These are phyloP conservation scores for Loxodonta africana DNA, from an alignment of 2,113 vertebrate genomes.

Conservation along the genomic window DNA sequence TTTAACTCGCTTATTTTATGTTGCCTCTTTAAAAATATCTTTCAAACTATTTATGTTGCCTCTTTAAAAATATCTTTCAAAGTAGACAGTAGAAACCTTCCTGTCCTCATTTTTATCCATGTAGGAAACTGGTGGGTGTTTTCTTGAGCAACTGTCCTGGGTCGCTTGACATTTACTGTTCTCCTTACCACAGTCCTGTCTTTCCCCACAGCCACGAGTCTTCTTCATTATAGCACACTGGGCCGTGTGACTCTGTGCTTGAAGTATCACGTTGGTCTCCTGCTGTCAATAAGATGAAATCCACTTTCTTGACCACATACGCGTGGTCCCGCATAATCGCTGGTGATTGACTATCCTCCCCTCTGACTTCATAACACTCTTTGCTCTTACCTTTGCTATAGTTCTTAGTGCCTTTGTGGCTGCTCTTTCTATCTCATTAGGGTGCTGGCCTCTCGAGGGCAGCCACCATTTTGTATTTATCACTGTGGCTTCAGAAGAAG, in stretches of 20 bases:
- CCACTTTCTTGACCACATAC: not conserved
- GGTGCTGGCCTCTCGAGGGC: not conserved
- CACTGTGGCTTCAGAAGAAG: not conserved
- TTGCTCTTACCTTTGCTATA: not conserved
- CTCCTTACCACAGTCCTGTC: not conserved
- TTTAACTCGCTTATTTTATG: slow-evolving; percentile 4
- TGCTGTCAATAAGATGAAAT: not conserved
- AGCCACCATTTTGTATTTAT: not conserved
- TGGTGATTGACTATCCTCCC: rapidly evolving
- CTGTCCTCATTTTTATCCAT: slow-evolving; percentile 25
- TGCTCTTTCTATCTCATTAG: not conserved
- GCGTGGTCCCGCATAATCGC: not conserved
- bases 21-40: not conserved
- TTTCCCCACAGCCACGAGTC: rapidly evolving
- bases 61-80: not conserved
- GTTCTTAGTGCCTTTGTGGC: not conserved
- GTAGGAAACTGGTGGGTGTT: not conserved
- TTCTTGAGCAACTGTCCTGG: not conserved
- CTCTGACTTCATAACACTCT: not conserved
- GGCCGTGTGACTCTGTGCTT: not conserved
- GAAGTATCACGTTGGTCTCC: not conserved
- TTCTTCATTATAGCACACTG: not conserved
- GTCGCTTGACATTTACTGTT: not conserved
- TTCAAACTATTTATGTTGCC: not conserved
- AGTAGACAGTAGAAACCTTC: not conserved